A percentile compares a stretch with the other conserved stretches of the same genome.
Evolutionary conservation across 2,797 vertebrate genomes (phyloP).

Genomic region (Sebastes dallii): DNA sequence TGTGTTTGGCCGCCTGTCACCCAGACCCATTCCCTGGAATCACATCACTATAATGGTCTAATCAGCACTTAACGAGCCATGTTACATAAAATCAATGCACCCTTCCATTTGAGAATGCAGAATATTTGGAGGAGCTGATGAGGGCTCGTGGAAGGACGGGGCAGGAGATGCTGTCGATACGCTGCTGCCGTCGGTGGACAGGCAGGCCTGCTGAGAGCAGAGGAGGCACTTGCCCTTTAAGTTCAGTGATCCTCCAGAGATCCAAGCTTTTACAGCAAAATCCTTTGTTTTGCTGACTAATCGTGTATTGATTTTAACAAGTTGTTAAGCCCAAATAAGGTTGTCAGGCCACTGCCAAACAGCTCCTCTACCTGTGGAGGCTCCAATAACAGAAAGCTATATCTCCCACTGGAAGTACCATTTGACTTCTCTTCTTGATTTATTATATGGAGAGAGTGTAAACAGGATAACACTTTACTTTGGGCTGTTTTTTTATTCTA

Average conservation of each 20-base stretch:
- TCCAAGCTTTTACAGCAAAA: slow-evolving; percentile 78
- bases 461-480: slow-evolving; percentile 14
- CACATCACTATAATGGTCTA: slow-evolving; percentile 81
- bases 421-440: slow-evolving; percentile 26
- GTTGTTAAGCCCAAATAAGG: slow-evolving; percentile 77
- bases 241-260: slow-evolving; percentile 67
- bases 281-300: slow-evolving; percentile 84
- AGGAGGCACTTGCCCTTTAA: slow-evolving; percentile 61
- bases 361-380: slow-evolving; percentile 57
- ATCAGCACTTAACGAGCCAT: slow-evolving; percentile 83
- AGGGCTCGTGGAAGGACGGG: slow-evolving; percentile 55
- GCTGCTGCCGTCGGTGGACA: slow-evolving; percentile 32
- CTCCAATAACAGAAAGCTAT: slow-evolving; percentile 30
- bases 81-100: slow-evolving; percentile 83
- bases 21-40: slow-evolving; percentile 77
- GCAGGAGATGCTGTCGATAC: slow-evolving; percentile 67
- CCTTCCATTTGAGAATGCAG: slow-evolving; percentile 68
- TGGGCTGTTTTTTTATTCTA: neutral
- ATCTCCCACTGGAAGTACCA: neutral
- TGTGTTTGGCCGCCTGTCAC: slow-evolving; percentile 73
- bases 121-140: slow-evolving; percentile 76
- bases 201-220: slow-evolving; percentile 44
- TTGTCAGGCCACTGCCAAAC: slow-evolving; percentile 67
- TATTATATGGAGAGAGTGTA: slow-evolving; percentile 12
- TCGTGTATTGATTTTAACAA: slow-evolving; percentile 79